These are phyloP conservation scores for Corbicula japonica DNA, from an alignment of 2,888 invertebrate species.

Conservation along the genomic window DNA sequence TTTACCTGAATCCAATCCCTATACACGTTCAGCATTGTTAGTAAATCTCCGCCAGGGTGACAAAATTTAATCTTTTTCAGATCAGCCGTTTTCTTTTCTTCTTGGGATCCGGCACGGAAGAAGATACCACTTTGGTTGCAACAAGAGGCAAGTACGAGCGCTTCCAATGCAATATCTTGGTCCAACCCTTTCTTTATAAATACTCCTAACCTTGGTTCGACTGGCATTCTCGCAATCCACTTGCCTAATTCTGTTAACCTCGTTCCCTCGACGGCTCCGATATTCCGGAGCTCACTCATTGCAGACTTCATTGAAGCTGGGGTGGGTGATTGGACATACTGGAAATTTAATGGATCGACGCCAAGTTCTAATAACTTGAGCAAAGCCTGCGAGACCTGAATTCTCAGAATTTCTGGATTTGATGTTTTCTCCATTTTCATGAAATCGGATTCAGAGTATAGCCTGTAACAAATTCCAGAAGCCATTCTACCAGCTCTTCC, in stretches of 20 bases:
- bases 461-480: slow-evolving; percentile 84
- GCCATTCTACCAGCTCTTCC: slow-evolving; percentile 86
- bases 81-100: slow-evolving; percentile 77
- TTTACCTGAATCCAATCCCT: slow-evolving; percentile 75
- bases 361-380: slow-evolving; percentile 83
- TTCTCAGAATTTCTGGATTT: slow-evolving; percentile 84
- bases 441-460: slow-evolving; percentile 83
- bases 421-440: slow-evolving; percentile 75
- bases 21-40: slow-evolving; percentile 79
- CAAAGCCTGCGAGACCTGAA: slow-evolving; percentile 80
- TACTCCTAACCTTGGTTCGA: slow-evolving; percentile 83
- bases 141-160: no score
- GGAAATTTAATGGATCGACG: slow-evolving; percentile 79
- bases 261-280: slow-evolving; percentile 79
- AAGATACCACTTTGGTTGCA: slow-evolving; percentile 82
- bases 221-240: slow-evolving; percentile 81
- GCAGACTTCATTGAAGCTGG: slow-evolving; percentile 75
- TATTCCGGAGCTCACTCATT: slow-evolving; percentile 72
- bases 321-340: slow-evolving; percentile 83
- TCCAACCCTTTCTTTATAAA: slow-evolving; percentile 75
- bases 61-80: slow-evolving; percentile 78
- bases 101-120: slow-evolving; percentile 76
- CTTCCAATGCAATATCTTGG: slow-evolving; percentile 74
- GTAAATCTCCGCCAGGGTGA: slow-evolving; percentile 79
- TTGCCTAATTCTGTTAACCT: slow-evolving; percentile 81